phyloP scores from a whole-genome alignment of 2,113 vertebrate species.

The Trematomus loennbergii region DNA sequence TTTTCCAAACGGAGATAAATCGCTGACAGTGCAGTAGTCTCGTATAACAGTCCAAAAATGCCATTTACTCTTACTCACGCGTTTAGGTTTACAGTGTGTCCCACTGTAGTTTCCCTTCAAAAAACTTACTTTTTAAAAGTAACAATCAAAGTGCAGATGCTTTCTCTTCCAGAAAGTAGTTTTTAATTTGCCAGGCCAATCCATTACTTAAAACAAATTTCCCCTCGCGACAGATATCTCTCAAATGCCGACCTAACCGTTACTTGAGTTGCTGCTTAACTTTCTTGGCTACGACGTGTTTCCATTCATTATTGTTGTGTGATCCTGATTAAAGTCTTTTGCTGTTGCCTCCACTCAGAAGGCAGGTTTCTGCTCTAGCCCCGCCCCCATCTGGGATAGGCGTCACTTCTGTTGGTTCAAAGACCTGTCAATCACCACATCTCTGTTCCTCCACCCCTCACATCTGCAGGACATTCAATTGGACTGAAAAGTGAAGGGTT shows the following conservation, averaged over 20 bases:
- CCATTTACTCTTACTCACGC: slow-evolving; percentile 56
- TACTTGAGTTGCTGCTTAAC: slow-evolving; percentile 64
- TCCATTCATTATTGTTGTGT: slow-evolving; percentile 85
- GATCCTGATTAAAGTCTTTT: slow-evolving; percentile 72
- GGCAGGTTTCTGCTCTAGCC: slow-evolving; percentile 46
- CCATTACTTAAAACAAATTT: slow-evolving; percentile 71
- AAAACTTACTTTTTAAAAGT: slow-evolving; percentile 56
- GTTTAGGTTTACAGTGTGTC: slow-evolving; percentile 44
- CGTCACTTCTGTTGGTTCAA: slow-evolving; percentile 35
- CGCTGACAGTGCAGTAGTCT: slow-evolving; percentile 53
- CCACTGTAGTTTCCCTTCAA: slow-evolving; percentile 49
- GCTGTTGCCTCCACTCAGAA: slow-evolving; percentile 67
- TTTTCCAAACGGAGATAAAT: slow-evolving; percentile 25
- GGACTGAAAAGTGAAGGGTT: not conserved
- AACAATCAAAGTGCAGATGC: slow-evolving; percentile 49
- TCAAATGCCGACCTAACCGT: slow-evolving; percentile 49
- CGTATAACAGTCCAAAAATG: slow-evolving; percentile 50
- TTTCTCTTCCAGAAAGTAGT: slow-evolving; percentile 58
- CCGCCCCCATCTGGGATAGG: slow-evolving; percentile 46
- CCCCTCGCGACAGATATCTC: slow-evolving; percentile 28
- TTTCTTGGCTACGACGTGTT: slow-evolving; percentile 77
- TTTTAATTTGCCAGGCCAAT: slow-evolving; percentile 65
- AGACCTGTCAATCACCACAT: slow-evolving; percentile 43
- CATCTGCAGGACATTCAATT: slow-evolving; percentile 70
- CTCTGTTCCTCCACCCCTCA: slow-evolving; percentile 9